phyloP scores from a whole-genome alignment of 2,113 vertebrate species.

The Falco punctatus region DNA sequence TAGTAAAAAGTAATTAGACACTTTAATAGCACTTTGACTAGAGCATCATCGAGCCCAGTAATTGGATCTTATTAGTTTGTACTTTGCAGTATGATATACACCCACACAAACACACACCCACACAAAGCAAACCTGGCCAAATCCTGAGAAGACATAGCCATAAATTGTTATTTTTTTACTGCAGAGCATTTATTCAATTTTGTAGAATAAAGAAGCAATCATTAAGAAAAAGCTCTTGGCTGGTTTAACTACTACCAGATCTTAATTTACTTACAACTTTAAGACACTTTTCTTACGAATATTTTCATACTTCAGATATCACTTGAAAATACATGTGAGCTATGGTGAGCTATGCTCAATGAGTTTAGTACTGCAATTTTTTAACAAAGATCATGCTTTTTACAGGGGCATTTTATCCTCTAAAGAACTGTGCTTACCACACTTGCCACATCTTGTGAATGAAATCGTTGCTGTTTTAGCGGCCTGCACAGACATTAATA shows the following conservation, averaged over 20 bases:
- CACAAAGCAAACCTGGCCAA: neutral
- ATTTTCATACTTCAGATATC: neutral
- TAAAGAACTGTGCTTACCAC: neutral
- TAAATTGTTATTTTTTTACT: neutral
- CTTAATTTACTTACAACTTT: neutral
- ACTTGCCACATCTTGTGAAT: neutral
- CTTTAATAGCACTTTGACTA: constrained; percentile 11
- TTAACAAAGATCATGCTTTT: neutral
- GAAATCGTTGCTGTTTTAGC: neutral
- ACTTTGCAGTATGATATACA: neutral
- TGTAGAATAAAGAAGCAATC: neutral
- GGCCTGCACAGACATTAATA: neutral
- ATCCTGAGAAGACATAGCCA: neutral
- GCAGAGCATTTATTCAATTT: neutral
- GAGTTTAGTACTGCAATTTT: neutral
- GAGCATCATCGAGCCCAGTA: neutral
- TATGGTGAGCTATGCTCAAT: neutral
- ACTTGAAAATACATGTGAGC: neutral
- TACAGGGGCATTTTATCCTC: neutral
- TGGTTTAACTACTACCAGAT: neutral
- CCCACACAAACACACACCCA: neutral
- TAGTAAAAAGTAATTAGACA: constrained; percentile 45
- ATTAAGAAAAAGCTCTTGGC: neutral
- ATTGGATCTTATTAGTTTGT: neutral
- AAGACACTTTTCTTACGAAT: neutral